A percentile compares a stretch with the other conserved stretches of the same genome.
These are phyloP conservation scores for Benthosema pterotum DNA, from an alignment of 2,797 vertebrate genomes.

Conservation along the genomic window DNA sequence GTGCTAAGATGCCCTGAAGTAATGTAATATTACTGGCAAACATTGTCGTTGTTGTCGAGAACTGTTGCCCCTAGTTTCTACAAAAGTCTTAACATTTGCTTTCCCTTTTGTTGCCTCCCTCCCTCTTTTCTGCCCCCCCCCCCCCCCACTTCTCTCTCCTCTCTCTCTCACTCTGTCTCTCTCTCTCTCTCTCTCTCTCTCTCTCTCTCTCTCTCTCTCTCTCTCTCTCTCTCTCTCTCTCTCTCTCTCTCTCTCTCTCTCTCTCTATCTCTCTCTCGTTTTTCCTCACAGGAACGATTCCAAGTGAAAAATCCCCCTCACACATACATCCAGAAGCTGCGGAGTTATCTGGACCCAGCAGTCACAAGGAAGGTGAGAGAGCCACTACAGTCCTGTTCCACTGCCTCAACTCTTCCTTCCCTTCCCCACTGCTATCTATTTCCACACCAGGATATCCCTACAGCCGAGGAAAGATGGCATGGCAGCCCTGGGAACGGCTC, in stretches of 20 bases:
- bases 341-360: conserved; percentile 95
- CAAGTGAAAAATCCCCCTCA: conserved; percentile 99
- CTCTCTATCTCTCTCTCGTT: not conserved
- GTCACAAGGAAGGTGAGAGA: conserved; percentile 96
- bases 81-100: too few species aligned
- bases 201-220: conserved; percentile 12
- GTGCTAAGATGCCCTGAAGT: not conserved
- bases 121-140: not conserved
- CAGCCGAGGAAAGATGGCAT: conserved; percentile 49
- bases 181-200: conserved; percentile 4
- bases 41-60: not conserved
- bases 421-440: conserved; percentile 48
- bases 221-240: not conserved
- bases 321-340: conserved; percentile 95
- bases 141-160: conserved; percentile 13
- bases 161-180: not conserved
- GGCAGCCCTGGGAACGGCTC: not conserved
- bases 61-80: too few species aligned
- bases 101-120: not conserved
- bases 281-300: conserved; percentile 89
- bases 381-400: conserved; percentile 38
- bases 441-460: conserved; percentile 60
- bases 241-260: conserved; percentile 5
- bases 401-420: conserved; percentile 45
- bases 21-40: not conserved